Evolutionary conservation across 2,888 invertebrate genomes (phyloP).

Genomic region (Seladonia tumulorum): DNA sequence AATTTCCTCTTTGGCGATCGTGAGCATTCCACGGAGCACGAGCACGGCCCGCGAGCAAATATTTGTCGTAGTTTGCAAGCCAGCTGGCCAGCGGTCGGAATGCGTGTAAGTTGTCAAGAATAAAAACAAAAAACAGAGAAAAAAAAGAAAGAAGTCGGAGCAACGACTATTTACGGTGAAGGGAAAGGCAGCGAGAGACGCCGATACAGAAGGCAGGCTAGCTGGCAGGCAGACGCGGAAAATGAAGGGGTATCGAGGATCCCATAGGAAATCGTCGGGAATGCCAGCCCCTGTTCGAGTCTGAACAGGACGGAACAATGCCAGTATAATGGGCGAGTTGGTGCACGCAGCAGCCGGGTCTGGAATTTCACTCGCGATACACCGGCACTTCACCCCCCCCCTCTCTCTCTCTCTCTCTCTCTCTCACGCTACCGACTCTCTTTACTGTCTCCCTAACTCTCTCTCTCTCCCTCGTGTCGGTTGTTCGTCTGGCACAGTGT

Average conservation of each 20-base stretch:
- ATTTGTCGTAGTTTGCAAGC: slow-evolving; percentile 15
- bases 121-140: not conserved
- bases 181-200: slow-evolving; percentile 4
- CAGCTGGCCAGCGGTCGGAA: not conserved
- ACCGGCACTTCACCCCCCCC: slow-evolving; percentile 6
- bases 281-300: slow-evolving; percentile 62
- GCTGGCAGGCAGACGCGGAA: slow-evolving; percentile 43
- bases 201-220: not conserved
- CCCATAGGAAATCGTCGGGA: slow-evolving; percentile 70
- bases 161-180: slow-evolving; percentile 2
- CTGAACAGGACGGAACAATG: slow-evolving; percentile 57
- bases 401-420: not conserved
- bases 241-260: slow-evolving; percentile 62
- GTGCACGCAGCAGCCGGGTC: slow-evolving; percentile 53
- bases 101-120: slow-evolving; percentile 6
- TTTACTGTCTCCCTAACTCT: not conserved
- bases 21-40: not conserved
- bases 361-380: slow-evolving; percentile 53
- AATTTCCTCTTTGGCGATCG: slow-evolving; percentile 38
- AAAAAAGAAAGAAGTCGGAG: not conserved
- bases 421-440: not conserved
- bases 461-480: slow-evolving; percentile 24
- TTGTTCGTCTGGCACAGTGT: slow-evolving; percentile 35
- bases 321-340: slow-evolving; percentile 66
- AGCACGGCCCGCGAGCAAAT: not conserved